Evolutionary conservation across 1,140 invertebrate species (phyloP), one percentile per base, ranked within the genome.

Genomic region (Campoletis sonorensis): DNA sequence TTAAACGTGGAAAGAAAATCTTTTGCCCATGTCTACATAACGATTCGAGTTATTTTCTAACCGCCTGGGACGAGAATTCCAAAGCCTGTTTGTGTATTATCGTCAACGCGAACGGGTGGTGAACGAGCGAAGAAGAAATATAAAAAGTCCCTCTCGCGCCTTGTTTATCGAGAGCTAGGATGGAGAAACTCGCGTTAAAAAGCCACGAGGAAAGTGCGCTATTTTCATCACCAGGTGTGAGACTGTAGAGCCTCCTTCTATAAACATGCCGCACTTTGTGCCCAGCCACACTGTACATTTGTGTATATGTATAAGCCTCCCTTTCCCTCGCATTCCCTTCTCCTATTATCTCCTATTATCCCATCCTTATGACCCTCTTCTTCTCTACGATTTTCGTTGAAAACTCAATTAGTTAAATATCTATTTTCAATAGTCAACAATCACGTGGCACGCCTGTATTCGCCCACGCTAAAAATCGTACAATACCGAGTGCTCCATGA

Each of bases 221-320:
- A 91, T 91, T 91, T 86, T 89, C 85, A 86, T 85, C 81, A 80
- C 89, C 90, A 91, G 90, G 90, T 91, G 90, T 87, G 85, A 90
- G 86, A 75, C 84, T 90, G 89, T 89, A 90, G 86, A 86, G 87
- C 82, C 84, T 21, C 3, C 18, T 58, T 23, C 68, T 82, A 82
- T 87, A 89, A 87, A 89, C 86, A 88, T 61, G 80, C 80, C 81
- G 79, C 77, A 71, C 77, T 79, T 79, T 76, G 21, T 70, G 30
- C 54, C 79, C 13, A 33, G 40, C 54, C 54, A 58, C 54, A 21
- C 54, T n/a, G 54, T n/a, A 7, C 21, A n/a, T 45, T 11, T 45
- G 37, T 21, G 75, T 58, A 58, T 58, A n/a, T 58, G 40, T 13
- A 45, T 0, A 13, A 45, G 40, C 3, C 3, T 45, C 40, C 40